phyloP scores from a whole-genome alignment of 2,888 invertebrate species.

The Pyrrhosoma nymphula region DNA sequence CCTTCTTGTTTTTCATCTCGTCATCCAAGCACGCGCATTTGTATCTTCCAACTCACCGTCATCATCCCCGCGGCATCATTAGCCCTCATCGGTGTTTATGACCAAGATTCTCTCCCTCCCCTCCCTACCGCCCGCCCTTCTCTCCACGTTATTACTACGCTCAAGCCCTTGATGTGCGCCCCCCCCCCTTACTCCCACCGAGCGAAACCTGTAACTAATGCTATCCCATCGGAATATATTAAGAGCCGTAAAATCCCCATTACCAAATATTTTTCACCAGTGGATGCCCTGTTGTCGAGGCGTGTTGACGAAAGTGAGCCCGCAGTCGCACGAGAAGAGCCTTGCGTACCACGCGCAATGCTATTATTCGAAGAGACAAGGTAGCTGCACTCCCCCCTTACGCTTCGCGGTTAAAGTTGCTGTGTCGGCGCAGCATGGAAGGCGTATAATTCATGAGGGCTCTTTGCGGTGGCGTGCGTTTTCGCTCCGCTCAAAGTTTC shows the following conservation, averaged over 20 bases:
- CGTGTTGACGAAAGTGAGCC: background rate
- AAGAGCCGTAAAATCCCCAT: background rate
- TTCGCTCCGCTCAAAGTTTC: background rate
- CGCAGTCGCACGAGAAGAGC: background rate
- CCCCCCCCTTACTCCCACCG: background rate
- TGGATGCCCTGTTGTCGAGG: background rate
- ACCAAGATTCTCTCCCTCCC: background rate
- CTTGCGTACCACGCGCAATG: background rate
- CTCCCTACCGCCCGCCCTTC: too few species aligned
- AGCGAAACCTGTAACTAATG: background rate
- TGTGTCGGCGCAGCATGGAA: background rate
- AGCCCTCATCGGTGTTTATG: background rate
- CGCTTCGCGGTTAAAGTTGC: background rate
- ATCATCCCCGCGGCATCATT: background rate
- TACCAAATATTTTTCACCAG: background rate
- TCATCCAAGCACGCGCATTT: background rate
- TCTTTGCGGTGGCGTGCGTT: background rate
- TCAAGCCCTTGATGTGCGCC: background rate
- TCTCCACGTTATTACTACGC: background rate
- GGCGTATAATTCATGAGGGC: background rate
- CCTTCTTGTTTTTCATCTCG: background rate
- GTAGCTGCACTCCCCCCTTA: background rate
- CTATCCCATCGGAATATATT: background rate
- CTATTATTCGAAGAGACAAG: background rate
- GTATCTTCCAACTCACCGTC: background rate